Base-by-base conservation (phyloP, 2,113 vertebrate genomes). In the Ailuropoda melanoleuca region DNA sequence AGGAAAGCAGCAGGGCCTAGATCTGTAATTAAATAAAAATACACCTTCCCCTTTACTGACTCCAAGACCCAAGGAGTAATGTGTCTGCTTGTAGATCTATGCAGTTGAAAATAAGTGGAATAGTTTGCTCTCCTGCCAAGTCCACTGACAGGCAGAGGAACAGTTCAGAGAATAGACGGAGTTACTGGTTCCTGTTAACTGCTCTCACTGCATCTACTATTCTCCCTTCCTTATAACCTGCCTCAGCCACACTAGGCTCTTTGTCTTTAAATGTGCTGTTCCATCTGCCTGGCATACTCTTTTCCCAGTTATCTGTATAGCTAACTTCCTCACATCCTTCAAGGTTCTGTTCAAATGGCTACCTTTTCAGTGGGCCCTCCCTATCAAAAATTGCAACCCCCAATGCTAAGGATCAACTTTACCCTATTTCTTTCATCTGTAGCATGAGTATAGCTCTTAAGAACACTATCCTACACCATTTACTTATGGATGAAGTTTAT, bases 11-110 rank as follows among this genome's bases (percentile, higher is more conserved):
- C 8, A 55, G 31, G 34, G 8, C 7, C 29, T 58, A 29, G 24
- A 68, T 82, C 24, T 89, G 68, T 53, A 95, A 93, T 46, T 55
- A 93, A 91, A 86, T 91, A 95, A 95, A 96, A 95, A 86, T 48
- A 91, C 0, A 81, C 4, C 17, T 64, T 92, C 4, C 46, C 19
- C 39, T 96, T 92, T 31, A 93, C 7, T 81, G 66, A 93, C 19
- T 87, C n/a, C 26, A 43, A 55, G 62, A n/a, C 23, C 77, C 58
- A 95, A 18, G 48, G 78, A 60, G 37, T 74, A 48, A 87, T 10
- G 4, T 31, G 56, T 34, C 81, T 29, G 6, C 24, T 80, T 86
- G 2, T n/a, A 91, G 43, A 95, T 77, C 10, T 2, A 15, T 58
- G 17, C 21, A 84, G 4, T 3, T 92, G 84, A 77, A 64, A 95